phyloP scores from a whole-genome alignment of 2,113 vertebrate genomes.

The Hyaena hyaena region DNA sequence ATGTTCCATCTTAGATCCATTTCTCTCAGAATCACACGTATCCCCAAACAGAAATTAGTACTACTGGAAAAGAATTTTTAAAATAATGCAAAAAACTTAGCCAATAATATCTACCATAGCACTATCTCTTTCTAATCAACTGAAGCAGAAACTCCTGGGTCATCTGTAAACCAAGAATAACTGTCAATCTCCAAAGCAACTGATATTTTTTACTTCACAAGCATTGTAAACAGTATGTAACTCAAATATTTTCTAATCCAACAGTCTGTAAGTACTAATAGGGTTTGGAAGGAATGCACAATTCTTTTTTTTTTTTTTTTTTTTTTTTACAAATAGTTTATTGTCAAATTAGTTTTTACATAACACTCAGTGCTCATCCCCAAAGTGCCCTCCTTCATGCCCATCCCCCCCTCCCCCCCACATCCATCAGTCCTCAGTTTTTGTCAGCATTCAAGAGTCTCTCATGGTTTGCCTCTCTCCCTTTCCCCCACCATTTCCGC shows the following conservation, averaged over 20 bases:
- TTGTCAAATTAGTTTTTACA: too few species aligned
- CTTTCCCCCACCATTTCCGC: too few species aligned
- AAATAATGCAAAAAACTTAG: background rate
- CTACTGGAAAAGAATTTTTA: background rate
- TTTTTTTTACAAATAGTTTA: too few species aligned
- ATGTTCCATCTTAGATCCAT: background rate
- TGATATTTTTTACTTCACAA: background rate
- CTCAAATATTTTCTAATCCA: background rate
- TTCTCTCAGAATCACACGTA: background rate
- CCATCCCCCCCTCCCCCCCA: too few species aligned
- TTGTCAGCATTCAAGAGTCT: too few species aligned
- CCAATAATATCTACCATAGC: background rate
- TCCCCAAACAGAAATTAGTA: background rate
- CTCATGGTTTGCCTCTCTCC: too few species aligned
- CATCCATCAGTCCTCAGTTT: too few species aligned
- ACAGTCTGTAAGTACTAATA: background rate
- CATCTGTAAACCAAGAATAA: background rate
- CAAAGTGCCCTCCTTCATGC: too few species aligned
- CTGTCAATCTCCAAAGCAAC: background rate
- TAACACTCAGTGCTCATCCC: too few species aligned
- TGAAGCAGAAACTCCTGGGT: background rate
- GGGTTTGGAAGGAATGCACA: background rate
- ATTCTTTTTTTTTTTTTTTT: too few species aligned
- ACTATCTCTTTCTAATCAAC: background rate
- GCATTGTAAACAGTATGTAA: background rate